Evolutionary conservation across 2,113 vertebrate species (phyloP), one percentile per base, ranked within the genome.

Genomic region (Ciconia maguari): DNA sequence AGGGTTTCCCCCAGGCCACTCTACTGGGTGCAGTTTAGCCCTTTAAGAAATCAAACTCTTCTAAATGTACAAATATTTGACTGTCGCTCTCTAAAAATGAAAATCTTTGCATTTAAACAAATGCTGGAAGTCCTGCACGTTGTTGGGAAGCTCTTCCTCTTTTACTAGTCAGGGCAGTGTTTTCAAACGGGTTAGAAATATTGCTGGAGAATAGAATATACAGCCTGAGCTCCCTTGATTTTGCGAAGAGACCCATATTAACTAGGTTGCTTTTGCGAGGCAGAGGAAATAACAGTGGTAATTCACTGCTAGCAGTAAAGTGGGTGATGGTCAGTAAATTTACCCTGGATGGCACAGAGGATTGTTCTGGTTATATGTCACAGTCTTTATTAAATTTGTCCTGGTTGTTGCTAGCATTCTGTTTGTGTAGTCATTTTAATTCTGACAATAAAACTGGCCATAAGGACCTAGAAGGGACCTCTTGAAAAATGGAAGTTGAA

Each of bases 61-160:
- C 62, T 76, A 89, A 95, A 87, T 76, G 93, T 83, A 89, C 41
- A 83, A 49, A 29, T 76, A 89, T 91, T 89, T 97, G 80, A 78
- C 80, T 86, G 38, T 55, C 49, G 86, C 70, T 94, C 69, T 96
- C 89, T 94, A 91, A 91, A 95, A 93, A 89, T 84, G 29, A 84
- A 91, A 89, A 57, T 71, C 48, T 96, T 90, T 92, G 83, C 92
- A 93, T 96, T 96, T 96, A 95, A 96, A 87, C 89, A 92, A 96
- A 95, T 87, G 27, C 30, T 84, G 19, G 54, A 49, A 94, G 81
- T 78, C 38, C 60, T 89, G 58, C 42, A 46, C 1, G 0, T 51
- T 5, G 0, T 46, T 68, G 30, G 70, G 72, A 82, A 84, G 54
- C 65, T 91, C 93, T 84, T 89, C 68, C 46, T 75, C 52, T 94